Conservation (phyloP, 2,888 invertebrate species). For the Dusona sp. region DNA sequence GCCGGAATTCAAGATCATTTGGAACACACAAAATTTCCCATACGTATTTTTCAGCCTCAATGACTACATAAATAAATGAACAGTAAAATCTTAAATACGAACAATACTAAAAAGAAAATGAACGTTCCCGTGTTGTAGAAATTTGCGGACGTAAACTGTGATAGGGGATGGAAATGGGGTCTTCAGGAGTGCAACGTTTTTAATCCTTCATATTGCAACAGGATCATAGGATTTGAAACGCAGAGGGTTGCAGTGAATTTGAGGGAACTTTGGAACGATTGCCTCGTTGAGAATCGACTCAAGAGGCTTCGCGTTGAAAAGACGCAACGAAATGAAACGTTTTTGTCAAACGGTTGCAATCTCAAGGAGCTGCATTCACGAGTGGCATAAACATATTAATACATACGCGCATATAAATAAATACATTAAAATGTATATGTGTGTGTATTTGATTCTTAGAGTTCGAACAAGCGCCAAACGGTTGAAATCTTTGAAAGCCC, state of each 20-base stretch:
- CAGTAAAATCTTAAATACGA: background rate
- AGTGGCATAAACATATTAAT: conserved; percentile 15
- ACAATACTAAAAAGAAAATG: background rate
- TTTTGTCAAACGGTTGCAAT: conserved; percentile 48
- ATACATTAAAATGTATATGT: background rate
- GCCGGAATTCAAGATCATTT: background rate
- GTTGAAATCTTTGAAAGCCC: conserved; percentile 52
- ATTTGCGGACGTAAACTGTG: background rate
- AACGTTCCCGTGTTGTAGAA: background rate
- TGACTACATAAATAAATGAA: background rate
- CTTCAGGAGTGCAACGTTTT: background rate
- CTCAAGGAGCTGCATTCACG: conserved; percentile 27
- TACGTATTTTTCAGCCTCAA: background rate
- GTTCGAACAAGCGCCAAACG: conserved; percentile 14
- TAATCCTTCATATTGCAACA: background rate
- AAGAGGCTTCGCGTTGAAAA: conserved; percentile 23
- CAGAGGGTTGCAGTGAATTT: conserved; percentile 1
- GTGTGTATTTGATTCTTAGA: background rate
- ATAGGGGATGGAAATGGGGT: background rate
- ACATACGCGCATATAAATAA: background rate
- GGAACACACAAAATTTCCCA: background rate
- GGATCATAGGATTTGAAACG: background rate
- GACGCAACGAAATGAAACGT: conserved; percentile 34
- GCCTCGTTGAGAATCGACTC: conserved; percentile 18
- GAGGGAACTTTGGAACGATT: background rate